Conservation (phyloP, 2,888 invertebrate genomes). For the Timema cristinae region DNA sequence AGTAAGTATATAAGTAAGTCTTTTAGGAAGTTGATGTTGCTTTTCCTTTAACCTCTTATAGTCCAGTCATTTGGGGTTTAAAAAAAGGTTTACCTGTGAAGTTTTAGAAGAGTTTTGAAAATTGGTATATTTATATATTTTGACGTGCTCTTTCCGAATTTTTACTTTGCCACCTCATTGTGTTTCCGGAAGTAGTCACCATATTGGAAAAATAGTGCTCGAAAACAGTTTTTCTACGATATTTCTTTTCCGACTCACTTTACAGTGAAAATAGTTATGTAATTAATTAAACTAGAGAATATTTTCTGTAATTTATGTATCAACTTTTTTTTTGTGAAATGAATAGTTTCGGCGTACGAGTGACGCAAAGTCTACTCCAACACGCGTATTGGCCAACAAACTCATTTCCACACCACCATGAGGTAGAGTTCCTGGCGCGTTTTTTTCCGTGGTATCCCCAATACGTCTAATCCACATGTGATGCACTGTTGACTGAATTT, state of each 20-base stretch:
- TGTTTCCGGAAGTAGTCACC: no score
- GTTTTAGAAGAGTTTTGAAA: background rate
- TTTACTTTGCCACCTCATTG: conserved; percentile 6
- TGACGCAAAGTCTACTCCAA: background rate
- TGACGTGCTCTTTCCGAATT: background rate
- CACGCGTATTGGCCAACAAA: background rate
- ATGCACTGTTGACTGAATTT: conserved; percentile 22
- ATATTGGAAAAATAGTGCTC: background rate
- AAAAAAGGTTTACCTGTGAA: no score
- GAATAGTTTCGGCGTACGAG: background rate
- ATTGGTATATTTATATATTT: conserved; percentile 8
- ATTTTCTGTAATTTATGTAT: background rate
- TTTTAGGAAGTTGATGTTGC: no score
- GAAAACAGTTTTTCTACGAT: conserved; percentile 2
- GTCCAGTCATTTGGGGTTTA: no score
- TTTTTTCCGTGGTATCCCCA: conserved; percentile 40
- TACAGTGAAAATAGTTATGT: no score
- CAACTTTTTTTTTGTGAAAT: background rate
- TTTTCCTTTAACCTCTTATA: no score
- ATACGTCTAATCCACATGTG: conserved; percentile 39
- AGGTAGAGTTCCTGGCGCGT: conserved; percentile 37
- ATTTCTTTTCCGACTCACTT: no score
- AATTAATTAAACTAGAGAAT: background rate
- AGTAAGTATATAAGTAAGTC: no score
- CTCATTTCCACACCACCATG: conserved; percentile 18